These are phyloP conservation scores for Ploceus nigricollis DNA, from an alignment of 2,113 vertebrate genomes.

Conservation along the genomic window DNA sequence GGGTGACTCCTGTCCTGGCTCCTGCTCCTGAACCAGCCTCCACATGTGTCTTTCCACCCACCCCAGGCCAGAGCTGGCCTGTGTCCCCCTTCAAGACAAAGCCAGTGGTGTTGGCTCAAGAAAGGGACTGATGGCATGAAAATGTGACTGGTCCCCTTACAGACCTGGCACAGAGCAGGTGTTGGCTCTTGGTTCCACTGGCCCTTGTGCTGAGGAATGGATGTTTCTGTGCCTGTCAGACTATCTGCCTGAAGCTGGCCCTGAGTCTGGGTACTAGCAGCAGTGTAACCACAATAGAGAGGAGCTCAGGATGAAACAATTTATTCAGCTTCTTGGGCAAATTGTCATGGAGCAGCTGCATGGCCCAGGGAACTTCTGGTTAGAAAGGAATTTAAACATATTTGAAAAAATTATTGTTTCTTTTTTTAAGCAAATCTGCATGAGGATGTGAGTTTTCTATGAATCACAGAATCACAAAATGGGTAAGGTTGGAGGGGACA, in stretches of 20 bases:
- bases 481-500: not conserved
- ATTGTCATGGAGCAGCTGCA: slow-evolving; percentile 21
- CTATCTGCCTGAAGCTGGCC: not conserved
- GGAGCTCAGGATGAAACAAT: slow-evolving; percentile 10
- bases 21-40: not conserved
- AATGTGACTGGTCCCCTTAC: not conserved
- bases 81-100: not conserved
- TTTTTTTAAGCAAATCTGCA: not conserved
- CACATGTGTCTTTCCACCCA: not conserved
- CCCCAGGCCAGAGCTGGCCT: not conserved
- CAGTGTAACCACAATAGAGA: slow-evolving; percentile 23
- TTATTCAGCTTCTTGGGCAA: slow-evolving; percentile 2
- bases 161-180: not conserved
- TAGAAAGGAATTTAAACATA: slow-evolving; percentile 1
- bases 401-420: not conserved
- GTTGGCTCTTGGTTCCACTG: not conserved
- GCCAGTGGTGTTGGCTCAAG: not conserved
- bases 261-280: not conserved
- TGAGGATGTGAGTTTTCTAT: not conserved
- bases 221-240: not conserved
- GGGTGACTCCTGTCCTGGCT: not conserved
- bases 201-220: not conserved
- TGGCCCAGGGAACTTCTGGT: not conserved
- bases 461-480: not conserved
- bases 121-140: not conserved